phyloP scores from a whole-genome alignment of 2,113 vertebrate genomes.

The Silurus glanis region DNA sequence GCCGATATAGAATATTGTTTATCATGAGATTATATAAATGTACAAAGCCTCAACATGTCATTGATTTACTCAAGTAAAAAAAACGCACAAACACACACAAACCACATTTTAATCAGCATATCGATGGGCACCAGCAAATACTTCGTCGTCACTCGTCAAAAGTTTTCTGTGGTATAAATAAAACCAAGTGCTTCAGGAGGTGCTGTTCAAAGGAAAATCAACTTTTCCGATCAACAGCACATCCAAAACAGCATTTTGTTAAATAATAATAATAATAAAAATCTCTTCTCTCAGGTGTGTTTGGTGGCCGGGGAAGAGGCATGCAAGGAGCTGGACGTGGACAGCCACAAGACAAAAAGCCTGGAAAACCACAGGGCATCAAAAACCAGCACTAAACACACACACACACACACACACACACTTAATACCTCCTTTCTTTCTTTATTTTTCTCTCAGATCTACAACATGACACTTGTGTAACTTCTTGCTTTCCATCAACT shows the following conservation, averaged over 20 bases:
- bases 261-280: neutral
- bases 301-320: slow-evolving; percentile 88
- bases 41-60: too few species aligned
- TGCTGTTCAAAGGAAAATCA: neutral
- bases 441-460: neutral
- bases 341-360: slow-evolving; percentile 86
- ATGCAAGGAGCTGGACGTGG: slow-evolving; percentile 77
- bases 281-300: slow-evolving; percentile 77
- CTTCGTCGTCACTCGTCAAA: too few species aligned
- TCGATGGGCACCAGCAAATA: too few species aligned
- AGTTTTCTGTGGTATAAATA: neutral
- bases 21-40: too few species aligned
- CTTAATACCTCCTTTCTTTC: neutral
- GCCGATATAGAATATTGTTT: too few species aligned
- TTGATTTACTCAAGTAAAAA: too few species aligned
- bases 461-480: neutral
- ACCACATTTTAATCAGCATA: too few species aligned
- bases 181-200: neutral
- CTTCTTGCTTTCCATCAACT: neutral
- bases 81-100: too few species aligned
- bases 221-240: neutral
- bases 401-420: slow-evolving; percentile 21
- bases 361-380: slow-evolving; percentile 80
- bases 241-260: neutral
- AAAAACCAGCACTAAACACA: slow-evolving; percentile 82